Conservation (phyloP, 2,797 vertebrate species). For the Hylomyscus alleni region DNA sequence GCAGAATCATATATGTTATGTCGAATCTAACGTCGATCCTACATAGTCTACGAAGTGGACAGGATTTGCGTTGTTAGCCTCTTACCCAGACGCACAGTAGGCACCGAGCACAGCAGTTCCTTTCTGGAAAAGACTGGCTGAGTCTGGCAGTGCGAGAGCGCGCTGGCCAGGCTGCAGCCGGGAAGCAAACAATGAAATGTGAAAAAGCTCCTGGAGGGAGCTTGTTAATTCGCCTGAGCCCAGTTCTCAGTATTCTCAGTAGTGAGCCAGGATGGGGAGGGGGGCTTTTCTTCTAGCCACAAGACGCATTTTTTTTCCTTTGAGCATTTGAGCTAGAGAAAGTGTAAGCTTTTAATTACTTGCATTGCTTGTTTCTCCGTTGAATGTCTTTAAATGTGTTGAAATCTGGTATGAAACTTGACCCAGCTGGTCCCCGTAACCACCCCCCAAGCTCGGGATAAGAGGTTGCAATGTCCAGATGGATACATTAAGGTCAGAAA, state of each 20-base stretch:
- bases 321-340: not conserved
- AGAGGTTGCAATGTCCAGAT: not conserved
- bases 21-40: not conserved
- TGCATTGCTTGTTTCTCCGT: not conserved
- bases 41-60: not conserved
- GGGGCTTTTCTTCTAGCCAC: not conserved
- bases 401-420: not conserved
- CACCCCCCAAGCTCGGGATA: not conserved
- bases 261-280: rapidly evolving
- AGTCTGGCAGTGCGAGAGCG: not conserved
- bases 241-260: not conserved
- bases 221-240: not conserved
- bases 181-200: not conserved
- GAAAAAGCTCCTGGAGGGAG: not conserved
- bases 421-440: not conserved
- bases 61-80: not conserved
- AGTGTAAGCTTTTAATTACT: not conserved
- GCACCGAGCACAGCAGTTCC: not conserved
- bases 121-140: not conserved
- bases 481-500: conserved; percentile 17
- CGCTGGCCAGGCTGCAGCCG: not conserved
- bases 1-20: not conserved
- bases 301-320: not conserved
- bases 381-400: not conserved
- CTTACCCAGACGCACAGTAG: not conserved